phyloP scores from a whole-genome alignment of 2,113 vertebrate genomes.

The Urocitellus parryii region DNA sequence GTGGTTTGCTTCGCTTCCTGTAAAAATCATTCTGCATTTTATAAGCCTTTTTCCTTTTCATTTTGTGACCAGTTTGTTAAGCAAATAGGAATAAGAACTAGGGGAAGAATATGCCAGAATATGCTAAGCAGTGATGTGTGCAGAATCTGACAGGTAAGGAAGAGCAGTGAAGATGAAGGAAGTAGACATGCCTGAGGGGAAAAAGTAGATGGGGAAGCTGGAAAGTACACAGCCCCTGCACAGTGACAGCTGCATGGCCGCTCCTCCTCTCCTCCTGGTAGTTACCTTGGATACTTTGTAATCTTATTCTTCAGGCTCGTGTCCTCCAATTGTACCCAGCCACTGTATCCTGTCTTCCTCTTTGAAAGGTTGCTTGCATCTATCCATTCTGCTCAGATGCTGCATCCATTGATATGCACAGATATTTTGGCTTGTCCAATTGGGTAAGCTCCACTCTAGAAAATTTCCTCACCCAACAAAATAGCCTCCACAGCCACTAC shows the following conservation, averaged over 20 bases:
- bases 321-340: not conserved
- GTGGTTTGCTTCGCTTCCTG: not conserved
- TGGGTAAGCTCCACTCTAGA: fast-evolving
- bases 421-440: not conserved
- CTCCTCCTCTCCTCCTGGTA: not conserved
- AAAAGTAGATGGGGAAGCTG: fast-evolving
- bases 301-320: not conserved
- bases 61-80: not conserved
- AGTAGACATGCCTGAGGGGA: not conserved
- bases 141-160: fast-evolving
- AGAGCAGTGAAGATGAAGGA: not conserved
- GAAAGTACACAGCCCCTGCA: not conserved
- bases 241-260: fast-evolving
- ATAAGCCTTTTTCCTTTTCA: not conserved
- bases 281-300: not conserved
- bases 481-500: no score
- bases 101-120: not conserved
- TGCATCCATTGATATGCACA: not conserved
- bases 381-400: not conserved
- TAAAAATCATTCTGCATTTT: not conserved
- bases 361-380: not conserved
- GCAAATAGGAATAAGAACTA: not conserved
- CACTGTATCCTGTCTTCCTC: not conserved
- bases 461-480: not conserved
- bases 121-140: not conserved